phyloP scores from a whole-genome alignment of 2,888 invertebrate species.

The Clanis bilineata region DNA sequence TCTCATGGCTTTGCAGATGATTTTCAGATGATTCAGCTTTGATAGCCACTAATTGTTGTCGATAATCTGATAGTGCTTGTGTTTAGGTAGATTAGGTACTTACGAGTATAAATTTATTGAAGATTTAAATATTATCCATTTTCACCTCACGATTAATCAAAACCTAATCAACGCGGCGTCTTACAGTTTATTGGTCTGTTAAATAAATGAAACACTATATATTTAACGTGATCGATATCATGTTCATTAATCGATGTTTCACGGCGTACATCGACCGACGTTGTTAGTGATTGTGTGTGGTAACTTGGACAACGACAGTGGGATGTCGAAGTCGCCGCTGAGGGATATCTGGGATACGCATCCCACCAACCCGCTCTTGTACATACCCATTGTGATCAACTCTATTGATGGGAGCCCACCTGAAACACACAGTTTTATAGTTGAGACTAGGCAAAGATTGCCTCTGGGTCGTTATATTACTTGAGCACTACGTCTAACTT shows the following conservation, averaged over 20 bases:
- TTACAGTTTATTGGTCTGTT: not conserved
- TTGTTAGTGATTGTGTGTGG: conserved; percentile 83
- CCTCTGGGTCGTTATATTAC: no score
- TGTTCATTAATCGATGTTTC: conserved; percentile 43
- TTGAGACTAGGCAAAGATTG: no score
- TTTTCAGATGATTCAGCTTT: no score
- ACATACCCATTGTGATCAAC: conserved; percentile 86
- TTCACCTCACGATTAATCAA: not conserved
- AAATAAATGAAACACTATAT: conserved; percentile 24
- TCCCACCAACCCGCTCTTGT: conserved; percentile 88
- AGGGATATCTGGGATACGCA: conserved; percentile 92
- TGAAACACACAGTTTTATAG: no score
- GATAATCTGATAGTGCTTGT: no score
- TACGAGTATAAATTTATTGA: no score
- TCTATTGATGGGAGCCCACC: conserved; percentile 91
- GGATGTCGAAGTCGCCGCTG: conserved; percentile 90
- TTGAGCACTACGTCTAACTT: no score
- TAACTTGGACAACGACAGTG: conserved; percentile 85
- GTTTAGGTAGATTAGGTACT: no score
- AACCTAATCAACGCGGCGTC: not conserved
- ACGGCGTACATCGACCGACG: conserved; percentile 73
- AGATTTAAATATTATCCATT: no score
- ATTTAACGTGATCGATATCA: conserved; percentile 43
- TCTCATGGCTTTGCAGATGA: no score
- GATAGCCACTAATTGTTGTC: no score